Evolutionary conservation across 1,140 invertebrate genomes (phyloP).

Genomic region (Drosophila ficusphila): DNA sequence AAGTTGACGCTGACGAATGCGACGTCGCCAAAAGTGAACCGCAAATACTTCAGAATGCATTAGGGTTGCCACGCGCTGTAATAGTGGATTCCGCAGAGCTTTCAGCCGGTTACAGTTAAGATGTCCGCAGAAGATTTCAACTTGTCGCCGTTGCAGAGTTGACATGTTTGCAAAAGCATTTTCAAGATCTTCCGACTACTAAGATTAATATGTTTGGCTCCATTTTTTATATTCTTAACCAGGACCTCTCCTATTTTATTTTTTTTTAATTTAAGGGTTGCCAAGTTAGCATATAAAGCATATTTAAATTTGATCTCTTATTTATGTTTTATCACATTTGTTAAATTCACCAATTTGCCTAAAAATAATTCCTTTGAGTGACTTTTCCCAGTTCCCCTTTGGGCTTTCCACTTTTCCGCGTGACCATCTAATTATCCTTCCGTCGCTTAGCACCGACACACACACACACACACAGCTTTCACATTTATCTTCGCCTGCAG

Average conservation of each 20-base stretch:
- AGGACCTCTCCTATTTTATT: too few relatives aligned
- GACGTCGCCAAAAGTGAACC: conserved; percentile 39
- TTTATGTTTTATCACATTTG: background rate
- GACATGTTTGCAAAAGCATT: conserved; percentile 7
- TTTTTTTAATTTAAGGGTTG: background rate
- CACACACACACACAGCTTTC: conserved; percentile 14
- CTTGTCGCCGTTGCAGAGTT: conserved; percentile 23
- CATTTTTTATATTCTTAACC: too few relatives aligned
- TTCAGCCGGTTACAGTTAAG: background rate
- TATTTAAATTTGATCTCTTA: background rate
- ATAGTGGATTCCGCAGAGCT: background rate
- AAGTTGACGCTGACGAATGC: conserved; percentile 71
- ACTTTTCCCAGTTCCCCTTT: background rate
- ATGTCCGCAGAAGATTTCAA: too few relatives aligned
- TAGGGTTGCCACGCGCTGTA: conserved; percentile 32
- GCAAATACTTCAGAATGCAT: conserved; percentile 41
- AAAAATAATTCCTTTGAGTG: background rate
- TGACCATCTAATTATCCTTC: conserved; percentile 32
- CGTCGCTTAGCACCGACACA: conserved; percentile 12
- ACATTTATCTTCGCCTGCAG: conserved; percentile 32
- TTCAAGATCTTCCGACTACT: too few relatives aligned
- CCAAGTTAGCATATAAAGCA: background rate
- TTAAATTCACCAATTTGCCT: too few relatives aligned
- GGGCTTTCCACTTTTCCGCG: background rate
- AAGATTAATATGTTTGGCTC: too few relatives aligned